Percentiles rank a stretch among this genome's conserved stretches.
Conservation (phyloP, 2,888 invertebrate genomes). For the Camptogramma bilineatum region DNA sequence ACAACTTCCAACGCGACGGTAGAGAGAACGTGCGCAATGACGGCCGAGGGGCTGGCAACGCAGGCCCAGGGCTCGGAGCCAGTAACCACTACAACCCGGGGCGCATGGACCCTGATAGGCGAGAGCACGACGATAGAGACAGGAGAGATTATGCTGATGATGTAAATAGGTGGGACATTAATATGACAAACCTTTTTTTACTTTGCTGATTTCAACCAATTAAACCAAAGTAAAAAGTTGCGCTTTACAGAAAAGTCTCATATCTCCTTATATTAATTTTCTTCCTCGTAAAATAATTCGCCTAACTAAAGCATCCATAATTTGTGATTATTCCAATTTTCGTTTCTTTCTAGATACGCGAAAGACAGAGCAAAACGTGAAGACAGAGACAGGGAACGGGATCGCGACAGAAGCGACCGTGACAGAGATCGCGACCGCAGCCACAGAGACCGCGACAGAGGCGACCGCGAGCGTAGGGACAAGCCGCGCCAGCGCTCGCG, state of each 20-base stretch:
- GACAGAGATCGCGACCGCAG: conserved; percentile 47
- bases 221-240: too few relatives aligned
- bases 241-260: too few relatives aligned
- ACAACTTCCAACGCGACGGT: conserved; percentile 50
- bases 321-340: not conserved
- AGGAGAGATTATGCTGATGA: conserved; percentile 74
- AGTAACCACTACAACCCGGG: conserved; percentile 56
- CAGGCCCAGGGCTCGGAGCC: conserved; percentile 24
- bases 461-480: conserved; percentile 49
- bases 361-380: conserved; percentile 77
- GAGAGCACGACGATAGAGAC: conserved; percentile 79
- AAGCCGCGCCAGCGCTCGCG: conserved; percentile 52
- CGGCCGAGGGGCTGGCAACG: conserved; percentile 40
- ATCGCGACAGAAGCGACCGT: conserved; percentile 54
- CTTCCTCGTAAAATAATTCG: not conserved
- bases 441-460: conserved; percentile 46
- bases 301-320: too few relatives aligned
- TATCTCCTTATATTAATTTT: not conserved
- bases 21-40: conserved; percentile 38
- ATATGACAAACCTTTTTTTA: not conserved
- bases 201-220: too few relatives aligned
- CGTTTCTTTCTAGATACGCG: conserved; percentile 64
- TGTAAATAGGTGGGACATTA: conserved; percentile 50
- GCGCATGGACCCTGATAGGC: conserved; percentile 66
- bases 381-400: conserved; percentile 63